Evolutionary conservation across 2,797 vertebrate species (phyloP).

Genomic region (Manis crassicaudata): DNA sequence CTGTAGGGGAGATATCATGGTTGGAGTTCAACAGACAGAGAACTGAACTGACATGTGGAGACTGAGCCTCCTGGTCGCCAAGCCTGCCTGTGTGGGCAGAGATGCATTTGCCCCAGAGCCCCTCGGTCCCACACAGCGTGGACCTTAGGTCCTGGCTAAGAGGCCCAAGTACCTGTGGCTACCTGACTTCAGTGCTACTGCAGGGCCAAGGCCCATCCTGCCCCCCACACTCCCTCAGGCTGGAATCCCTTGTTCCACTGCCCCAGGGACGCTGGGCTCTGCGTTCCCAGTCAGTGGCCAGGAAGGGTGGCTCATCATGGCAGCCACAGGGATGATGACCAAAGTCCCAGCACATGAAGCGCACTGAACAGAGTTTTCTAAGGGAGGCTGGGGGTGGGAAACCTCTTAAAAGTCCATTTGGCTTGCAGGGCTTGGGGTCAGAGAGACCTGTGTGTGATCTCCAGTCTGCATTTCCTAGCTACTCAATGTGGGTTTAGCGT

Average conservation of each 20-base stretch:
- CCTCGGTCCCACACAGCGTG: not conserved
- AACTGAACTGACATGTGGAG: not conserved
- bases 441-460: not conserved
- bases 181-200: constrained; percentile 78
- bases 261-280: constrained; percentile 74
- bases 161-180: constrained; percentile 57
- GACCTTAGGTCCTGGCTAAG: constrained; percentile 60
- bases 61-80: not conserved
- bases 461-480: not conserved
- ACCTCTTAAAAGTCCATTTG: not conserved
- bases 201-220: not conserved
- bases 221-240: not conserved
- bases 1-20: not conserved
- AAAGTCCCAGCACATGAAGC: constrained; percentile 63
- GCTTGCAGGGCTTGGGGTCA: not conserved
- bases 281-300: constrained; percentile 34
- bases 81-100: not conserved
- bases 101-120: not conserved
- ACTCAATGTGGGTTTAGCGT: not conserved
- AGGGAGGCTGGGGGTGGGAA: not conserved
- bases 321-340: constrained; percentile 66
- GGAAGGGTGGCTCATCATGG: constrained; percentile 63
- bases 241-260: constrained; percentile 77
- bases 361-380: constrained; percentile 31
- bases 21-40: not conserved